Base-by-base conservation (phyloP, 2,797 vertebrate species). In the Chaunax sp. region DNA sequence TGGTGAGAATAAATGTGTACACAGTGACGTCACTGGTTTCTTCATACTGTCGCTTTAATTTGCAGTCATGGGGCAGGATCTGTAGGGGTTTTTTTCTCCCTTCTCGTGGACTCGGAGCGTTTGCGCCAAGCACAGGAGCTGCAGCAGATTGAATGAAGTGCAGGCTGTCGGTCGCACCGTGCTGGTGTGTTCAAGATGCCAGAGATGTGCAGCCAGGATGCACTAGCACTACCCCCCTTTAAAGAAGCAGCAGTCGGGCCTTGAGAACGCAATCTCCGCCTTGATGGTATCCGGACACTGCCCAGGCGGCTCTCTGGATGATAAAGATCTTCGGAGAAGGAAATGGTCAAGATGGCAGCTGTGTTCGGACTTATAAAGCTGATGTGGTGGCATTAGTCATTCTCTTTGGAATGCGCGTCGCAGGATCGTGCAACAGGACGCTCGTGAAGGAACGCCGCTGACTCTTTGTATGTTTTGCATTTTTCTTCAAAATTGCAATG, bases 321-420 rank as follows among this genome's bases (percentile, higher is more conserved):
- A 83, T 89, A 70, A 91, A 93, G 93, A 93, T 93, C 91, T 94
- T 90, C 89, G 88, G 73, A 79, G 52, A 80, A 85, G 91, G 91
- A 89, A 87, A 87, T 72, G 94, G 94, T 95, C 94, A 97, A 96
- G 95, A 97, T 97, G 96, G 96, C 96, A 97, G 95, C 96, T 93
- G 78, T 22, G 89, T 81, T 69, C 89, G 86, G 86, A 81, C 83
- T 80, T 92, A 92, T 92, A 40, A 44, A 84, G 87, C 92, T 84
- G 91, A 87, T 81, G 87, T 72, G 78, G 40, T 20, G 80, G 79
- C 70, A 40, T 64, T 75, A 72, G 53, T 51, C 4, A 4, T 37
- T 49, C 30, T 59, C 18, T 25, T 6, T 68, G 77, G 74, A 69
- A 67, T 78, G 77, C 83, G 60, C 72, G 69, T 72, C 72, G 57